Evolutionary conservation across 2,888 invertebrate species (phyloP).

Genomic region (Eudasyphora cyanicolor): DNA sequence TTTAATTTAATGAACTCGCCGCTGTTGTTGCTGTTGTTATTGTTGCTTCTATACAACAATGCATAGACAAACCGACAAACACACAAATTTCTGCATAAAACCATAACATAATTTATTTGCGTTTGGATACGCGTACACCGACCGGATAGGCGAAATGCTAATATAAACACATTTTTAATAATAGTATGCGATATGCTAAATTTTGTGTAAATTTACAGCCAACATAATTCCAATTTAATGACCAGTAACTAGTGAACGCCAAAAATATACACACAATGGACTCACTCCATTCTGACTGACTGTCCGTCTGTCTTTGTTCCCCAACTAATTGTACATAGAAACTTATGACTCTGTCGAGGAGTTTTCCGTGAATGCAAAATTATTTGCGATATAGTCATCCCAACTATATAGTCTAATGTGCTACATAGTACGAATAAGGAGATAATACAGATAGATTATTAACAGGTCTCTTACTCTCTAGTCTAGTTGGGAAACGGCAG

Average conservation of each 20-base stretch:
- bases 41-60: background rate
- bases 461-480: conserved; percentile 55
- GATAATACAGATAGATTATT: conserved; percentile 57
- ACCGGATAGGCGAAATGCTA: background rate
- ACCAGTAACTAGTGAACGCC: conserved; percentile 63
- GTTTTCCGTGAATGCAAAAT: background rate
- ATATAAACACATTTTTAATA: conserved; percentile 54
- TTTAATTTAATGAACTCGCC: conserved; percentile 12
- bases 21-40: background rate
- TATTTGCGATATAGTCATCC: conserved; percentile 15
- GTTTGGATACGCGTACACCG: conserved; percentile 19
- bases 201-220: conserved; percentile 66
- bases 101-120: conserved; percentile 63
- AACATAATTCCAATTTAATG: conserved; percentile 66
- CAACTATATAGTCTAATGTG: background rate
- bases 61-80: too few species aligned
- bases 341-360: conserved; percentile 18
- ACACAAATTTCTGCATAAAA: conserved; percentile 50
- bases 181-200: conserved; percentile 63
- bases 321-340: conserved; percentile 49
- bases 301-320: conserved; percentile 13
- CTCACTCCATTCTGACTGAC: conserved; percentile 8
- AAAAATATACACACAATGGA: conserved; percentile 10
- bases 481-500: too few species aligned
- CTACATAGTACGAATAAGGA: conserved; percentile 5